Evolutionary conservation across 2,797 vertebrate genomes (phyloP).

Genomic region (Acipenser oxyrinchus): DNA sequence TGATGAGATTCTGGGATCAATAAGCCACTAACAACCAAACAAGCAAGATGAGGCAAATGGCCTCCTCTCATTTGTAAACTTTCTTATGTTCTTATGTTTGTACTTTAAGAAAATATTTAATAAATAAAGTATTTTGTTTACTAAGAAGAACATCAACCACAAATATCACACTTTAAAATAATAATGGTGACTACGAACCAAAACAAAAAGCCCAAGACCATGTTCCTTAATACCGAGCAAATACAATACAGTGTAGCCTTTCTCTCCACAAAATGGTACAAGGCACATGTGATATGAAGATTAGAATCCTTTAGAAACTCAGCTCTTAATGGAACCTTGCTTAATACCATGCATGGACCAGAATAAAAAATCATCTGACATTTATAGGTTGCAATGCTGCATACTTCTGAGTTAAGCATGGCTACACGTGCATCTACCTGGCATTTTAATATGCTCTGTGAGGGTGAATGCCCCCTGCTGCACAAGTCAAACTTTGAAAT

Average conservation of each 20-base stretch:
- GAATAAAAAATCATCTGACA: conserved; percentile 22
- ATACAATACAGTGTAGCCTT: neutral
- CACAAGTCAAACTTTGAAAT: conserved; percentile 7
- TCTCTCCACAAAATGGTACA: conserved; percentile 16
- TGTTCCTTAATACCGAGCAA: no score
- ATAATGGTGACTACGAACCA: no score
- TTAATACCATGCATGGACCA: conserved; percentile 16
- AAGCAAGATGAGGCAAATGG: no score
- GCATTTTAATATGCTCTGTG: conserved; percentile 20
- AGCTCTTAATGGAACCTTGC: conserved; percentile 13
- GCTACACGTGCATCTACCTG: conserved; percentile 8
- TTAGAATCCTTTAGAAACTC: conserved; percentile 17
- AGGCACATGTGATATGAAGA: conserved; percentile 10
- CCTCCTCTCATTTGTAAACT: no score
- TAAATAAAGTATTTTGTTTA: no score
- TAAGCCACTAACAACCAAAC: no score
- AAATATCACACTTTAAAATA: no score
- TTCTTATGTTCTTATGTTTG: no score
- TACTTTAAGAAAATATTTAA: no score
- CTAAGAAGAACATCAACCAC: no score
- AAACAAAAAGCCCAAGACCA: no score
- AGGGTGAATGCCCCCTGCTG: conserved; percentile 15
- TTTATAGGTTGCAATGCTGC: conserved; percentile 13
- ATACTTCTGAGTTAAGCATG: neutral
- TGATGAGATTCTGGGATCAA: no score